phyloP scores from a whole-genome alignment of 2,113 vertebrate species.

The Xenus cinereus region DNA sequence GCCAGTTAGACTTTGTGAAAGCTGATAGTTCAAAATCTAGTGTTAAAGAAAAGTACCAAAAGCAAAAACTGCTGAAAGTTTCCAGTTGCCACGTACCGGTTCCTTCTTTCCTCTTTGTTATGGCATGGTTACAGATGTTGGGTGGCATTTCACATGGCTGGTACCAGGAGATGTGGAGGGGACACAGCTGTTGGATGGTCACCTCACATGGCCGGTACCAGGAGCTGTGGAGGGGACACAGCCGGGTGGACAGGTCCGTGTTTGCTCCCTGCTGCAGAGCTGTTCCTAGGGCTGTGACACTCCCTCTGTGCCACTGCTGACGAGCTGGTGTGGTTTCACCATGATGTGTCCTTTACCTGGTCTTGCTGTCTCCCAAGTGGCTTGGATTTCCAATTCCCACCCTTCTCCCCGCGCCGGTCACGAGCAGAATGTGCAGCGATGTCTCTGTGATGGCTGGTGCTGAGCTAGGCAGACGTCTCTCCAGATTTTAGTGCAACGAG shows the following conservation, averaged over 20 bases:
- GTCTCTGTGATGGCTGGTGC: background rate
- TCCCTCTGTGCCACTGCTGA: background rate
- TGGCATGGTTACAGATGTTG: no score
- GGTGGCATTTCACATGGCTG: no score
- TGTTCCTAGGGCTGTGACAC: background rate
- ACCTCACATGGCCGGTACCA: background rate
- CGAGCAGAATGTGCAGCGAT: background rate
- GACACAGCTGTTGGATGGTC: background rate
- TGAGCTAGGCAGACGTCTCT: conserved; percentile 82
- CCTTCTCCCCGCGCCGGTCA: background rate
- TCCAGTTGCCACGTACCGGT: background rate
- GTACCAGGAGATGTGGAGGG: no score
- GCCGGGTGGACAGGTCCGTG: conserved; percentile 44
- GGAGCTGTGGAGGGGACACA: conserved; percentile 39
- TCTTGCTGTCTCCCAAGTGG: background rate
- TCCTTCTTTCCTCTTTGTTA: no score
- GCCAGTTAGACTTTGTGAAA: conserved; percentile 17
- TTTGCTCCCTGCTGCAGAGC: conserved; percentile 21
- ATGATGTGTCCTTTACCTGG: background rate
- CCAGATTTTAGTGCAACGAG: conserved; percentile 82
- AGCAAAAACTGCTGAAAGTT: background rate
- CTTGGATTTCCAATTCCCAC: background rate
- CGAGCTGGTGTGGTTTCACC: background rate
- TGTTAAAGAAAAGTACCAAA: conserved; percentile 55
- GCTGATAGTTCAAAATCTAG: conserved; percentile 24